phyloP scores from a whole-genome alignment of 2,888 invertebrate species.

The Lordiphosa andalusiaca region DNA sequence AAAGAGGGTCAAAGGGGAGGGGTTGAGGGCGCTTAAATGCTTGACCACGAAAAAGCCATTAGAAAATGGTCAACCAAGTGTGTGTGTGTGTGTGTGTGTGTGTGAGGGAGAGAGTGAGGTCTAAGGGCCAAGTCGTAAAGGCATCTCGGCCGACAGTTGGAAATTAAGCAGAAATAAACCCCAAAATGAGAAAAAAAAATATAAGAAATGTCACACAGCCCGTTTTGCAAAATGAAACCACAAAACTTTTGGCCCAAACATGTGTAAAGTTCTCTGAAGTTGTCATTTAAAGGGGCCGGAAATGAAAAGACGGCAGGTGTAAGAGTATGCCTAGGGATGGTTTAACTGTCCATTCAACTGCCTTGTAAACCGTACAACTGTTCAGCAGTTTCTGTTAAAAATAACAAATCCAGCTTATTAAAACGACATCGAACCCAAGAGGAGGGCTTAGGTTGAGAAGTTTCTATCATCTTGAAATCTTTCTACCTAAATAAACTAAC shows the following conservation, averaged over 20 bases:
- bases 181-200: constrained; percentile 9
- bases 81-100: constrained; percentile 12
- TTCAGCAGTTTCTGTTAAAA: too few species aligned
- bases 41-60: constrained; percentile 73
- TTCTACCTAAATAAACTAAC: too few species aligned
- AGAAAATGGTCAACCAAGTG: constrained; percentile 50
- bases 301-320: constrained; percentile 1
- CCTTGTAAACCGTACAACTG: too few species aligned
- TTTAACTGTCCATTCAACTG: too few species aligned
- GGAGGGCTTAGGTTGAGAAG: too few species aligned
- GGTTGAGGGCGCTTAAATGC: constrained; percentile 62
- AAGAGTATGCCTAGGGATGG: constrained; percentile 9
- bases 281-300: constrained; percentile 10
- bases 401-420: neutral
- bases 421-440: too few species aligned
- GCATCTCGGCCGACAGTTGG: constrained; percentile 47
- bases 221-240: constrained; percentile 38
- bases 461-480: too few species aligned
- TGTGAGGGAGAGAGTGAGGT: constrained; percentile 5
- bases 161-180: constrained; percentile 59
- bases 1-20: constrained; percentile 34
- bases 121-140: constrained; percentile 34
- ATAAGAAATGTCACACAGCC: constrained; percentile 12
- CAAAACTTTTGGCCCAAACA: constrained; percentile 60
- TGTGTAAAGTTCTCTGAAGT: constrained; percentile 56